Evolutionary conservation across 1,140 invertebrate species (phyloP).

Genomic region (Mercenaria mercenaria): DNA sequence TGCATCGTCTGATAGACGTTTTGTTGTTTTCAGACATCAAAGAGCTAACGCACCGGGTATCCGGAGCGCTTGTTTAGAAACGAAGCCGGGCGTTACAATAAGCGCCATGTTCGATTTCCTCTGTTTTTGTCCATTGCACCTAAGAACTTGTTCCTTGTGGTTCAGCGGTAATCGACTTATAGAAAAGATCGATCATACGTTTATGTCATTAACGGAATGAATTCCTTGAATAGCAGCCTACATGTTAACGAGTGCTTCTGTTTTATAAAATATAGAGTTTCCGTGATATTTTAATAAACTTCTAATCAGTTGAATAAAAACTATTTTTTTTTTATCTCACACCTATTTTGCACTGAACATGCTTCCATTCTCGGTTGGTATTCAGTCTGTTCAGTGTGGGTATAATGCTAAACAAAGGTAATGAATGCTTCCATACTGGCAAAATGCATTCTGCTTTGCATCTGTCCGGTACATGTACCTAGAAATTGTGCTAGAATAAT

Average conservation of each 20-base stretch:
- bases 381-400: neutral
- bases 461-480: too few relatives aligned
- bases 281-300: constrained; percentile 7
- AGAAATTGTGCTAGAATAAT: too few relatives aligned
- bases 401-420: neutral
- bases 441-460: neutral
- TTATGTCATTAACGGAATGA: constrained; percentile 45
- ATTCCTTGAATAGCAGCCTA: constrained; percentile 5
- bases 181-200: constrained; percentile 36
- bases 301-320: neutral
- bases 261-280: neutral
- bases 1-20: constrained; percentile 51
- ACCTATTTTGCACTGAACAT: neutral
- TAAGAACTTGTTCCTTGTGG: constrained; percentile 56
- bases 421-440: neutral
- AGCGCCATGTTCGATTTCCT: constrained; percentile 54
- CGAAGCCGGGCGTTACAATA: constrained; percentile 40
- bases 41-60: constrained; percentile 52
- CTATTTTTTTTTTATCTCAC: neutral
- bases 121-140: constrained; percentile 42
- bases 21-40: constrained; percentile 58
- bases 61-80: constrained; percentile 53
- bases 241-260: constrained; percentile 31
- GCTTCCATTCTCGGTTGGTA: neutral
- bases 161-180: constrained; percentile 56